Conservation (phyloP, 2,113 vertebrate genomes). For the Anseranas semipalmata region DNA sequence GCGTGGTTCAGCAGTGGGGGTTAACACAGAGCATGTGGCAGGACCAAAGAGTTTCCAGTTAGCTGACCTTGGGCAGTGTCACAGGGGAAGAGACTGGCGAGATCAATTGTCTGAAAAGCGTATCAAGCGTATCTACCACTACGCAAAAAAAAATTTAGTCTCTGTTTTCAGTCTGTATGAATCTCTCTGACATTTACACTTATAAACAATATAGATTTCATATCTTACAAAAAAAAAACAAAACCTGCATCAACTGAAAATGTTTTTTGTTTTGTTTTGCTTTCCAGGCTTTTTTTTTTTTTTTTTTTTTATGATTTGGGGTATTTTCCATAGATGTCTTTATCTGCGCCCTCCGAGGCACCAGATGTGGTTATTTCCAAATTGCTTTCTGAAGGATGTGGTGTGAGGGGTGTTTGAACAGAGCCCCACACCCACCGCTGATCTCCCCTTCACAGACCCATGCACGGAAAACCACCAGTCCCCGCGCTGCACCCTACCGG, state of each 20-base stretch:
- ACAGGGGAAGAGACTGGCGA: not conserved
- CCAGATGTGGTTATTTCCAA: not conserved
- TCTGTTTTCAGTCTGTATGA: not conserved
- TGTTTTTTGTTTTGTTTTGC: not conserved
- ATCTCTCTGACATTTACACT: not conserved
- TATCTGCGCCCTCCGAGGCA: not conserved
- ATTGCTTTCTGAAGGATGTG: not conserved
- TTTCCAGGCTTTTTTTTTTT: not conserved
- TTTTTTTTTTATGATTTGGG: not conserved
- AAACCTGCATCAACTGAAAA: not conserved
- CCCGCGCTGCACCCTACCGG: rapidly evolving
- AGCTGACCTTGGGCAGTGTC: not conserved
- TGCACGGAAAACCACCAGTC: not conserved
- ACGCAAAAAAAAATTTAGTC: not conserved
- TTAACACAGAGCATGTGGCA: not conserved
- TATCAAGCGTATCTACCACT: not conserved
- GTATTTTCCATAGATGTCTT: not conserved
- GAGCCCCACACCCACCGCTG: not conserved
- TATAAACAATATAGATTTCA: not conserved
- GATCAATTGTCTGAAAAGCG: not conserved
- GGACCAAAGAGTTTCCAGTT: not conserved
- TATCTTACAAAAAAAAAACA: not conserved
- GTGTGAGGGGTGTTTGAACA: rapidly evolving
- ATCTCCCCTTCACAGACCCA: not conserved
- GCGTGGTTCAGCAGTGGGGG: rapidly evolving